A percentile compares a stretch with the other conserved stretches of the same genome.
phyloP scores from a whole-genome alignment of 2,113 vertebrate genomes.

The Holacanthus passer region DNA sequence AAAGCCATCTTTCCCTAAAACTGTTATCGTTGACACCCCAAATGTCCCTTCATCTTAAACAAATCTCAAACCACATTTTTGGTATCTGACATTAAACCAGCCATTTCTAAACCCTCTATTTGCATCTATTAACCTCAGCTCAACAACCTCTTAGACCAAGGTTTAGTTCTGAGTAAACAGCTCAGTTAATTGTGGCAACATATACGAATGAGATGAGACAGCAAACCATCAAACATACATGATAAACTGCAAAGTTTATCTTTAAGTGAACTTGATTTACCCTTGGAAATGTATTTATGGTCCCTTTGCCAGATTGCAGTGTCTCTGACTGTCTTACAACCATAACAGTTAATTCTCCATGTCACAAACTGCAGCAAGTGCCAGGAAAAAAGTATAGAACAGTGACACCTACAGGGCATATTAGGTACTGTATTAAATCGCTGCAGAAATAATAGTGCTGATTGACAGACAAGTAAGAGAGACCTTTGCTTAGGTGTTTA shows the following conservation, averaged over 20 bases:
- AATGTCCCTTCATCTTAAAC: background rate
- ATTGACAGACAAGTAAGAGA: background rate
- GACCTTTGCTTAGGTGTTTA: background rate
- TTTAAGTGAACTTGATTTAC: background rate
- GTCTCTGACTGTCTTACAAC: background rate
- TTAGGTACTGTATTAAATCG: background rate
- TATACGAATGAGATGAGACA: background rate
- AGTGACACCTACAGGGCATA: slow-evolving; percentile 60
- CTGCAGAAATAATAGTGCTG: background rate
- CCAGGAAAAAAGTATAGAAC: slow-evolving; percentile 13
- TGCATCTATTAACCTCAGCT: background rate
- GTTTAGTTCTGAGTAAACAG: background rate
- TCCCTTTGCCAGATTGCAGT: background rate
- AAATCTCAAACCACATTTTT: slow-evolving; percentile 9
- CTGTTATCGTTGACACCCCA: too few relatives aligned
- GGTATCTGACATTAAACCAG: background rate
- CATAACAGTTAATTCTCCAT: background rate
- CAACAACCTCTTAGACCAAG: background rate
- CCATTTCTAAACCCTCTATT: background rate
- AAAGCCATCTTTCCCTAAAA: background rate
- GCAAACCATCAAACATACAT: background rate
- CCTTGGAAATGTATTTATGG: background rate
- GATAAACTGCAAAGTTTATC: background rate
- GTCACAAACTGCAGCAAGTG: background rate
- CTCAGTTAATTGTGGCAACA: background rate